phyloP scores from a whole-genome alignment of 53 echinoderm and acorn worm species.

The Echinarachnius parma region DNA sequence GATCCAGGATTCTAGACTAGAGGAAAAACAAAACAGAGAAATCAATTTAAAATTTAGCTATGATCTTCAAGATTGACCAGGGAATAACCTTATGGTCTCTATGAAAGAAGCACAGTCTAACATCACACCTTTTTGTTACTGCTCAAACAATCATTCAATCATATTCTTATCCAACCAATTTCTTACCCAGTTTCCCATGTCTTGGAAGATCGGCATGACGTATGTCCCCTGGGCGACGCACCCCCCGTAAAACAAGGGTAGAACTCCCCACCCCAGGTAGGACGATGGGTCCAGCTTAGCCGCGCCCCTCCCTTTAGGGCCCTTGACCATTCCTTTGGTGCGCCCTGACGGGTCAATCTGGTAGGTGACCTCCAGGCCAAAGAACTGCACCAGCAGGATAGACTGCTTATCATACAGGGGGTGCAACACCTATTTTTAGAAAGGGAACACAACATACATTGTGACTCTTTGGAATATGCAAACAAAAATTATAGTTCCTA shows the following conservation, averaged over 20 bases:
- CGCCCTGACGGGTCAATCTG: slow-evolving; percentile 41
- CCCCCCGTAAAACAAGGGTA: slow-evolving; percentile 59
- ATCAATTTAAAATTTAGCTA: no score
- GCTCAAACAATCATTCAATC: no score
- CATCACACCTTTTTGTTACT: no score
- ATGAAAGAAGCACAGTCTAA: no score
- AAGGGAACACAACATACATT: no score
- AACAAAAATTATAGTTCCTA: no score
- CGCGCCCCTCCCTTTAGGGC: slow-evolving; percentile 38
- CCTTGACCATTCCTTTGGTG: slow-evolving; percentile 48
- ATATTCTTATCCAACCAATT: no score
- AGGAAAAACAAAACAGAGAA: no score
- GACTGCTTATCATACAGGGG: slow-evolving; percentile 52
- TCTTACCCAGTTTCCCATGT: slow-evolving; percentile 21
- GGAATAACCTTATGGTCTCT: no score
- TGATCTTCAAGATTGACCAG: no score
- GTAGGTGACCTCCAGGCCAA: slow-evolving; percentile 57
- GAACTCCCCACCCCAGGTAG: slow-evolving; percentile 53
- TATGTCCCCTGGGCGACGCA: slow-evolving; percentile 60
- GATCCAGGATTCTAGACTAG: no score
- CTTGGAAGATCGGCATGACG: slow-evolving; percentile 60
- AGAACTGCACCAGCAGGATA: slow-evolving; percentile 50
- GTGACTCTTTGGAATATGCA: no score
- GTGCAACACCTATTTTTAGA: slow-evolving; percentile 47
- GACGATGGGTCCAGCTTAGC: slow-evolving; percentile 33